These are phyloP conservation scores for Desmodus rotundus DNA, from an alignment of 2,113 vertebrate genomes.

Conservation along the genomic window DNA sequence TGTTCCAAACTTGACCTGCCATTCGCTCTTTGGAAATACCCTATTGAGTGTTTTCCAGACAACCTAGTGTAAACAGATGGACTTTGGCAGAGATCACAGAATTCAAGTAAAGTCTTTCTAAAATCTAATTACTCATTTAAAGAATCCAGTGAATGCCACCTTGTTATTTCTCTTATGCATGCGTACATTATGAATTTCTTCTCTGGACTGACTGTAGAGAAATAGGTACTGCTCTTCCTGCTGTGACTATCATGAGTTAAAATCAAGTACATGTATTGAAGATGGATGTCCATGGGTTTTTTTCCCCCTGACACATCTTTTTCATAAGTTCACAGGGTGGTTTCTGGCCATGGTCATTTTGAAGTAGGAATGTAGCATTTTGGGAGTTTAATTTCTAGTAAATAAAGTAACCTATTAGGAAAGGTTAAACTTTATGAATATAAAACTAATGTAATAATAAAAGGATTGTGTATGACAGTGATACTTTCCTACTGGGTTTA, in stretches of 20 bases:
- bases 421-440: background rate
- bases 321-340: background rate
- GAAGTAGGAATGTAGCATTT: background rate
- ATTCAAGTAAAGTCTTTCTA: conserved; percentile 49
- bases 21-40: conserved; percentile 36
- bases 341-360: conserved; percentile 20
- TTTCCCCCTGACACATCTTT: background rate
- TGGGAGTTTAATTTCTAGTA: background rate
- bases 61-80: background rate
- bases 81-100: conserved; percentile 28
- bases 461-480: conserved; percentile 6
- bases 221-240: background rate
- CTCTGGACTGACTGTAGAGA: background rate
- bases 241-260: conserved; percentile 30
- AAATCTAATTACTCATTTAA: conserved; percentile 21
- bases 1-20: conserved; percentile 37
- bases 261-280: conserved; percentile 10
- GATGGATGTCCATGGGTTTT: background rate
- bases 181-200: background rate
- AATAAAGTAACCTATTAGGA: background rate
- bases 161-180: background rate
- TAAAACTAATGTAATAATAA: background rate
- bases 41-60: background rate
- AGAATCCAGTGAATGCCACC: background rate
- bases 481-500: background rate